Percentiles rank a stretch among this genome's conserved stretches.
These are phyloP conservation scores for Drosophila littoralis DNA, from an alignment of 1,140 invertebrate genomes.

Conservation along the genomic window DNA sequence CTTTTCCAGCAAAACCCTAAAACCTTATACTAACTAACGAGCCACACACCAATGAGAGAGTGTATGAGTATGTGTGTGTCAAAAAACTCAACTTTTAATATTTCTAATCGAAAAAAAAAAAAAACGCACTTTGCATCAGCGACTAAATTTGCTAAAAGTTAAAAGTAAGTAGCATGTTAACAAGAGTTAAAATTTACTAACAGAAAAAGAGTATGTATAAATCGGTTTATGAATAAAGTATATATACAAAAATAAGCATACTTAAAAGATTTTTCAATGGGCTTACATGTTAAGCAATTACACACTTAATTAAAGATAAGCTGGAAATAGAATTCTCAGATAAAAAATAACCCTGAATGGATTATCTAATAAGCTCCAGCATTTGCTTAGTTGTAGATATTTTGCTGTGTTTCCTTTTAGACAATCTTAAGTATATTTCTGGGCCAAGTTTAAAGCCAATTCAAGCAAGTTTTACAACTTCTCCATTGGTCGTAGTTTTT, in stretches of 20 bases:
- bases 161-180: conserved; percentile 73
- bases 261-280: conserved; percentile 29
- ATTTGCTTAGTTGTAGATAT: too few relatives aligned
- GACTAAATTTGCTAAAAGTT: conserved; percentile 59
- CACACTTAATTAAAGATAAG: neutral
- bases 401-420: neutral
- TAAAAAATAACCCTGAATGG: conserved; percentile 1
- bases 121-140: conserved; percentile 30
- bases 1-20: conserved; percentile 32
- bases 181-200: conserved; percentile 47
- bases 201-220: conserved; percentile 50
- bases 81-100: conserved; percentile 53
- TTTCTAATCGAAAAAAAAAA: conserved; percentile 44
- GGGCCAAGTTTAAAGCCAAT: neutral
- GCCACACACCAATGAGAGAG: conserved; percentile 35
- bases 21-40: conserved; percentile 24
- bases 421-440: neutral
- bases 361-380: conserved; percentile 7
- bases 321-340: neutral
- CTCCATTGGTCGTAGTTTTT: conserved; percentile 8
- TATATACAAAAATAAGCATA: conserved; percentile 39
- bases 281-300: neutral
- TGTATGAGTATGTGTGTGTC: conserved; percentile 60
- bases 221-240: conserved; percentile 45
- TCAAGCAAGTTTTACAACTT: conserved; percentile 10